Conservation (phyloP, 1,140 invertebrate species). For the Oedothorax gibbosus region DNA sequence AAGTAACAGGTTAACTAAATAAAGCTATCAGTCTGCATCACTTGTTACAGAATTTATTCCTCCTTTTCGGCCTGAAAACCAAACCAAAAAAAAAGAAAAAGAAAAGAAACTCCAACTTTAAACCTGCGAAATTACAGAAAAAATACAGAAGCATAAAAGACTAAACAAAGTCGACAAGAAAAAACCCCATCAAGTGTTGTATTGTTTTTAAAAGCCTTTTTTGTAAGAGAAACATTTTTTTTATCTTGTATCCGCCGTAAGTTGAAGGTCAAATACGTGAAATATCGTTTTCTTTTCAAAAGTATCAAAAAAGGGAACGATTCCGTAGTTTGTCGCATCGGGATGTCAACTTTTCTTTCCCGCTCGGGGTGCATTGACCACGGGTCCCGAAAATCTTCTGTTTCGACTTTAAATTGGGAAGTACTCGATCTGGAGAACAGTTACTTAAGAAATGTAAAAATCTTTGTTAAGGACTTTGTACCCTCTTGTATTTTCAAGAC, state of each 20-base stretch:
- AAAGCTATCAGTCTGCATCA: no score
- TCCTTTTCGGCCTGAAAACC: no score
- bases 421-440: neutral
- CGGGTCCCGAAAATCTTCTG: neutral
- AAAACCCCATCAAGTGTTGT: constrained; percentile 28
- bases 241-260: constrained; percentile 13
- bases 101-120: constrained; percentile 3
- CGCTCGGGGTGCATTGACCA: constrained; percentile 29
- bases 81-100: neutral
- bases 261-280: constrained; percentile 52
- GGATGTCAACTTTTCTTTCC: constrained; percentile 35
- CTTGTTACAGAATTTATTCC: no score
- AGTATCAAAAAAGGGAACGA: constrained; percentile 16
- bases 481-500: no score
- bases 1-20: no score
- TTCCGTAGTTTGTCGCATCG: constrained; percentile 16
- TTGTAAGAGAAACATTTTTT: constrained; percentile 22
- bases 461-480: no score
- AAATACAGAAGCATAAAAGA: neutral
- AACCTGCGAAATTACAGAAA: no score
- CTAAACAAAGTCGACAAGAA: neutral
- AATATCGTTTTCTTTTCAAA: constrained; percentile 54
- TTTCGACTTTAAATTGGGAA: no score
- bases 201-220: constrained; percentile 32
- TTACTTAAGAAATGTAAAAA: no score